Percentiles rank a stretch among this genome's conserved stretches.
Conservation (phyloP, 2,888 invertebrate genomes). For the Salpingus planirostris region DNA sequence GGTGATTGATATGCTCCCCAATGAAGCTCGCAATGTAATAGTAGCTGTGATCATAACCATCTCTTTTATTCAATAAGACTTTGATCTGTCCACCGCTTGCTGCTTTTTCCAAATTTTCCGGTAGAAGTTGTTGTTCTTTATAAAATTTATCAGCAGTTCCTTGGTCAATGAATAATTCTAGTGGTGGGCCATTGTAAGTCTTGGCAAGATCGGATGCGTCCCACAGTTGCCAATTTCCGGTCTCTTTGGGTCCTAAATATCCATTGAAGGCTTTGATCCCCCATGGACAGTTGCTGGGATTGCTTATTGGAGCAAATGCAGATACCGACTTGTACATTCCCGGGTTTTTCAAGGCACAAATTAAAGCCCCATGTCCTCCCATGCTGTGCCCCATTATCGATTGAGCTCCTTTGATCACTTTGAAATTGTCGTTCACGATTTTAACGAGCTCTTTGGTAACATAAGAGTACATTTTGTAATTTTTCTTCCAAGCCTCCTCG, state of each 20-base stretch:
- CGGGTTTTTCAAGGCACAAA: constrained; percentile 84
- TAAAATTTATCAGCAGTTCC: constrained; percentile 78
- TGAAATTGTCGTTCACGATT: constrained; percentile 68
- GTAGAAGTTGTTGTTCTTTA: constrained; percentile 64
- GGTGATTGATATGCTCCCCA: constrained; percentile 86
- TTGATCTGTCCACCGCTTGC: constrained; percentile 62
- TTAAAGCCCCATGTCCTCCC: constrained; percentile 96
- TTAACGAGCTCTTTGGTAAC: constrained; percentile 78
- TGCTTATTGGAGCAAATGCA: constrained; percentile 91
- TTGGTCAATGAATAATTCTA: constrained; percentile 86
- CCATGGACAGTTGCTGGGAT: constrained; percentile 80
- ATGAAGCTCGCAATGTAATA: constrained; percentile 88
- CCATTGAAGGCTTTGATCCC: constrained; percentile 78
- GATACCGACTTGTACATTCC: constrained; percentile 81
- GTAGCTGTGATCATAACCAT: constrained; percentile 93
- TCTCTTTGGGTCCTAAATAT: constrained; percentile 63
- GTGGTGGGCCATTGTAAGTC: constrained; percentile 72
- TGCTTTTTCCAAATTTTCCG: constrained; percentile 72
- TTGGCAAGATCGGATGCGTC: constrained; percentile 81
- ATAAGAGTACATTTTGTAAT: constrained; percentile 95
- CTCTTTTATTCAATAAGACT: constrained; percentile 60
- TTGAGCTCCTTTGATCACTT: constrained; percentile 50
- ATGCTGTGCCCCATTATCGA: constrained; percentile 88
- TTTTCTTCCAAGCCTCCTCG: constrained; percentile 80
- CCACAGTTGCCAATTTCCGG: constrained; percentile 68